These are phyloP conservation scores for Isaurus tuberculatus DNA, from an alignment of 92 coral and sea anemone species.

Conservation along the genomic window DNA sequence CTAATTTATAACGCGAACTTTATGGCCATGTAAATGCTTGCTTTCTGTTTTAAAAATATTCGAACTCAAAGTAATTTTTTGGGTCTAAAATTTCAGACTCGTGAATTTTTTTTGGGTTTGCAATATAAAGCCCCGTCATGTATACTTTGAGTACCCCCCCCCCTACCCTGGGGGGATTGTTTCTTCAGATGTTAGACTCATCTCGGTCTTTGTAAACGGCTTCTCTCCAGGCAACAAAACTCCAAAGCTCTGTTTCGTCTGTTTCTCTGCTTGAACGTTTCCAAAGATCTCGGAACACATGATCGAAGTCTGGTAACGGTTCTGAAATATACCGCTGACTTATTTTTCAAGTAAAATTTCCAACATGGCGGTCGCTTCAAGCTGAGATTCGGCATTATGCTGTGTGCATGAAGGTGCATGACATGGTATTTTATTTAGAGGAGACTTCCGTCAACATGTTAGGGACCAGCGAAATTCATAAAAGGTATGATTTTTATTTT, in stretches of 20 bases:
- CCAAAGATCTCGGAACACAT: slow-evolving; percentile 21
- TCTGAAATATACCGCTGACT: background rate
- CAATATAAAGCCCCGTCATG: no score
- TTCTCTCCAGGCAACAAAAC: slow-evolving; percentile 19
- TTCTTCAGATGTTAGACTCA: background rate
- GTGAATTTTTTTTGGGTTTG: no score
- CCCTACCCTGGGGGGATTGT: background rate
- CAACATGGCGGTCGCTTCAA: background rate
- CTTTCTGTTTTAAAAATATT: no score
- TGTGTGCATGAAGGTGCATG: background rate
- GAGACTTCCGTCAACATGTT: background rate
- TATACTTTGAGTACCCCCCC: no score
- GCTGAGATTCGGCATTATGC: background rate
- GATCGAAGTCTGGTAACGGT: slow-evolving; percentile 5
- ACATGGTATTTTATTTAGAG: background rate
- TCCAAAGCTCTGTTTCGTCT: background rate
- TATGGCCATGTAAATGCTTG: no score
- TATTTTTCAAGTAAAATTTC: background rate
- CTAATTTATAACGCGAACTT: no score
- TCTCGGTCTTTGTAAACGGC: slow-evolving; percentile 12
- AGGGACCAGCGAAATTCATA: background rate
- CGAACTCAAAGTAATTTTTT: no score
- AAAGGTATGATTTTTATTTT: background rate
- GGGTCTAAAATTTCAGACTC: background rate
- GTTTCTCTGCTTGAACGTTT: background rate